Percentiles rank a stretch among this genome's conserved stretches.
These are phyloP conservation scores for Sphaerophoria rueppellii DNA, from an alignment of 2,888 invertebrate species.

Conservation along the genomic window DNA sequence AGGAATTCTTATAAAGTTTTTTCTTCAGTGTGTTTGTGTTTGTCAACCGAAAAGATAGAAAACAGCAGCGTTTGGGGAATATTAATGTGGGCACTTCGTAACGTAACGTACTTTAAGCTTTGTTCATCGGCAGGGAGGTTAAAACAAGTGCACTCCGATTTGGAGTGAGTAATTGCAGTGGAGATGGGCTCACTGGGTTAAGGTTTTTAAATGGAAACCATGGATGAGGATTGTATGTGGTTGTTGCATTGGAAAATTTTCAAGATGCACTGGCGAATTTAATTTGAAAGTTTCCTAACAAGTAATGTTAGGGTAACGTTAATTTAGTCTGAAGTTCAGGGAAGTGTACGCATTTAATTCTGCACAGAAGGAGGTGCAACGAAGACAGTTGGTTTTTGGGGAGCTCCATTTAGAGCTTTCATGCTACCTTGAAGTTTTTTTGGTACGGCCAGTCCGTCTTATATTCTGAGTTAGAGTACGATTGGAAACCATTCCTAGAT, in stretches of 20 bases:
- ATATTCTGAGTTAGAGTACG: too few relatives aligned
- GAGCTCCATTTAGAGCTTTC: too few relatives aligned
- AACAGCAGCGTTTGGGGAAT: constrained; percentile 31
- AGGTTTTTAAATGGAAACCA: not conserved
- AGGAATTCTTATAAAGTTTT: not conserved
- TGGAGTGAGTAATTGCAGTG: constrained; percentile 50
- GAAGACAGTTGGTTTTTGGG: too few relatives aligned
- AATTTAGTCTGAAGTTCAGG: too few relatives aligned
- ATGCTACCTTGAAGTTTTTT: too few relatives aligned
- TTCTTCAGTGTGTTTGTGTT: not conserved
- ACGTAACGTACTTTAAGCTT: not conserved
- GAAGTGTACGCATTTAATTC: too few relatives aligned
- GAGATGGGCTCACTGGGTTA: constrained; percentile 8
- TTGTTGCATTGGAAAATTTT: constrained; percentile 12
- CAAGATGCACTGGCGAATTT: not conserved
- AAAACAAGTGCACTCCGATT: constrained; percentile 43
- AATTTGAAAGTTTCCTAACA: not conserved
- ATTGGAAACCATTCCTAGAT: too few relatives aligned
- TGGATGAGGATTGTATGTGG: not conserved
- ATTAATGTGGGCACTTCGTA: constrained; percentile 25
- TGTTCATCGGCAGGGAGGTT: constrained; percentile 20
- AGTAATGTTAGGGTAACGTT: too few relatives aligned
- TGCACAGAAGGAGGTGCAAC: too few relatives aligned
- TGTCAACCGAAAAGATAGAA: not conserved
- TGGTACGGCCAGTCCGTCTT: too few relatives aligned